A percentile compares a stretch with the other conserved stretches of the same genome.
Evolutionary conservation across 2,888 invertebrate species (phyloP).

Genomic region (Ophraella communa): DNA sequence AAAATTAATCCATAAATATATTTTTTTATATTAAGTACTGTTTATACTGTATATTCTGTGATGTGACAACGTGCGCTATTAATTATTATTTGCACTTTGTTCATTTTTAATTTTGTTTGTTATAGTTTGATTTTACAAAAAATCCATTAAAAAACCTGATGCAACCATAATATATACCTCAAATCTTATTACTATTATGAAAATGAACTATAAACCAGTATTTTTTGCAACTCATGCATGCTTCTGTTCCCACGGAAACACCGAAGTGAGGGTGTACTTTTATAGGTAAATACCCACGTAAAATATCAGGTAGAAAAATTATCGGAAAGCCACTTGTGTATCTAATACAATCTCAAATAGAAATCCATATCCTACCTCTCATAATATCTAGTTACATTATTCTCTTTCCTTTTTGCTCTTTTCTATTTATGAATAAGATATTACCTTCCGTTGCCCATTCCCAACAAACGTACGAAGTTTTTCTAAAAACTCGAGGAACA

Average conservation of each 20-base stretch:
- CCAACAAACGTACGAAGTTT: slow-evolving; percentile 12
- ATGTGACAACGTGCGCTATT: too few species aligned
- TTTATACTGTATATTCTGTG: too few species aligned
- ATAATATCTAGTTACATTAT: slow-evolving; percentile 17
- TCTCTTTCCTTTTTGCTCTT: slow-evolving; percentile 2
- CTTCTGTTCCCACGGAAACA: slow-evolving; percentile 12
- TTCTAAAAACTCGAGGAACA: slow-evolving; percentile 13
- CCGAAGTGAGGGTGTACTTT: slow-evolving; percentile 11
- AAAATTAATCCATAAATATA: too few species aligned
- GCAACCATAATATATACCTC: too few species aligned
- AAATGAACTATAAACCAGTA: not conserved
- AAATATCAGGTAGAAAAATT: slow-evolving; percentile 21
- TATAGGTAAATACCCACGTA: not conserved
- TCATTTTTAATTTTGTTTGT: too few species aligned
- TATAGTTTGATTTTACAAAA: too few species aligned
- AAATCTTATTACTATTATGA: not conserved
- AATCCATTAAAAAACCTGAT: too few species aligned
- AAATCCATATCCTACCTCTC: slow-evolving; percentile 18
- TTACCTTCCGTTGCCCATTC: slow-evolving; percentile 3
- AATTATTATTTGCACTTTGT: too few species aligned
- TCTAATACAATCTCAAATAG: slow-evolving; percentile 19
- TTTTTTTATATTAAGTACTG: too few species aligned
- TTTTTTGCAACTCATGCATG: not conserved
- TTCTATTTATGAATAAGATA: slow-evolving; percentile 5
- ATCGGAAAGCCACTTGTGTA: slow-evolving; percentile 21